Base-by-base conservation (phyloP, 2,888 invertebrate genomes). In the Eilema caniola region DNA sequence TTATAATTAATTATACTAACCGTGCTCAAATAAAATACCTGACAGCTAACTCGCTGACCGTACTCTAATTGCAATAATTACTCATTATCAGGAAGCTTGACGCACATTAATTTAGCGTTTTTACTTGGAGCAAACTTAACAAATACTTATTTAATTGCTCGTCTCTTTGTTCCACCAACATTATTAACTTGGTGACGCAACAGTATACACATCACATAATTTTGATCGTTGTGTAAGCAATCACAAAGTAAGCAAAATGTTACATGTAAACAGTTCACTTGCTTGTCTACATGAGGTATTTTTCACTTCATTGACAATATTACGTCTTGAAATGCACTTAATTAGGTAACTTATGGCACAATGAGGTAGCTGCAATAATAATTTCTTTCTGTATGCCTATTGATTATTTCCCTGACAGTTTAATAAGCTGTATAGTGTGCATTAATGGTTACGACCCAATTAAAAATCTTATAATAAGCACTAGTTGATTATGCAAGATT, bases 11-110 rank as follows among this genome's bases (percentile, higher is more conserved):
- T 85, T 86, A 86, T 83, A 86, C 85, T 85, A 83, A 83, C 80
- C 82, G 77, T 77, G 77, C 78, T 76, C 75, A 78, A 81, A 85
- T 86, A 81, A 83, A 86, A 85, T 85, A 81, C 78, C 78, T 86
- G 84, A 84, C 84, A 83, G 82, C 82, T 88, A 80, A 83, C 83
- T 80, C 83, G 87, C 90, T 86, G 89, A 90, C 92, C 87, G 89
- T 95, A 93, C 91, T 78, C 79, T 92, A 92, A 94, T 94, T 94
- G 91, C 89, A 88, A 91, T 93, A 93, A 94, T 94, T 90, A 92
- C 89, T 92, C 88, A 92, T 93, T 93, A 94, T 92, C 89, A 94
- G 93, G 94, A 95, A 94, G 93, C 89, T 86, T 86, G 88, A 85
- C 85, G 88, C 87, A 89, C 90, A 89, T 90, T 94, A 92, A 93